Evolutionary conservation across 2,888 invertebrate species (phyloP), one percentile per base, ranked within the genome.

Genomic region (Chydorus sphaericus): DNA sequence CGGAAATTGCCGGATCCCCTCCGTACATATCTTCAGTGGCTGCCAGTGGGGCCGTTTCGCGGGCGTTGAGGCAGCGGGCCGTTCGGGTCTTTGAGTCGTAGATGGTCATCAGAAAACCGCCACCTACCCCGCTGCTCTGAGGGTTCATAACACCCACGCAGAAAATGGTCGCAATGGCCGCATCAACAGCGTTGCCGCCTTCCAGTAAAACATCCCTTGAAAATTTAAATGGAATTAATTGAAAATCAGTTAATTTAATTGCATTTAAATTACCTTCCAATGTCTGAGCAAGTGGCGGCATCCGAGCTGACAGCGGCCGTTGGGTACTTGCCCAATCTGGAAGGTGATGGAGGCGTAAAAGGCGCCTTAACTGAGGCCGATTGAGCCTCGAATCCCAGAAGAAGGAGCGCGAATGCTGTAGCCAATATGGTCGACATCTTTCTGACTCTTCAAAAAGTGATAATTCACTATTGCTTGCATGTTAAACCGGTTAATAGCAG

Each of bases 111-210:
- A 91, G 71, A 70, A 91, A 91, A 11, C 92, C 92, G 48, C 93
- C 92, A 5, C 92, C 91, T 4, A 92, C 71, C 0, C 92, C 92
- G 81, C 83, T 85, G 63, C 86, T 82, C 69, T 92, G 89, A 4
- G 86, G 80, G 67, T 87, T 82, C 3, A 83, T 78, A 5, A 89
- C 75, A 0, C 92, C 91, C 67, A 89, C 85, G 68, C 92, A 92
- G 63, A 93, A 78, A 49, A 90, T 68, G 0, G 86, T 78, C 0
- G 90, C 88, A 63, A 93, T 83, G 0, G 88, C 84, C 0, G 89
- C 85, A 67, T 93, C 93, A 3, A 85, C 84, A 0, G 87, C 90
- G 53, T 69, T 61, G 0, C 81, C 77, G 1, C 89, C 88, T 61
- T 80, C 80, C 65, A 75, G 77, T 53, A 92, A 71, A 63, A 90